A percentile compares a stretch with the other conserved stretches of the same genome.
Evolutionary conservation across 1,140 invertebrate genomes (phyloP).

Genomic region (Cherax destructor): DNA sequence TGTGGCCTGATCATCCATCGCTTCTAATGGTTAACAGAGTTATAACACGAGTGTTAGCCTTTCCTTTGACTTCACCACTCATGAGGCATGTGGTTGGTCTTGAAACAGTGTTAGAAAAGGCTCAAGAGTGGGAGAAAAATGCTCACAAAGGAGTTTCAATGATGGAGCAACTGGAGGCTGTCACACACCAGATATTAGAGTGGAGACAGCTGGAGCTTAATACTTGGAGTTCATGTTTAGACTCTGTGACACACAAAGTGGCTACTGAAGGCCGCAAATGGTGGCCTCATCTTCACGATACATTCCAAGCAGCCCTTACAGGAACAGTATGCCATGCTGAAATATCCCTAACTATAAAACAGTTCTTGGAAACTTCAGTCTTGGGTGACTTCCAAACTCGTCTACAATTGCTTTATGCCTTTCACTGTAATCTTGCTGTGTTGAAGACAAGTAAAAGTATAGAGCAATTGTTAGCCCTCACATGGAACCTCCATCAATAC

Average conservation of each 20-base stretch:
- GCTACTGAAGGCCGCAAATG: constrained; percentile 64
- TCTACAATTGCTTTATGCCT: constrained; percentile 85
- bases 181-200: constrained; percentile 88
- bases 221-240: constrained; percentile 87
- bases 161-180: constrained; percentile 80
- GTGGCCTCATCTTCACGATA: constrained; percentile 66
- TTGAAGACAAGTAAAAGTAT: constrained; percentile 75
- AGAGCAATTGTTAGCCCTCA: constrained; percentile 80
- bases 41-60: constrained; percentile 84
- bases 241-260: constrained; percentile 76
- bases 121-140: constrained; percentile 74
- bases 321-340: constrained; percentile 76
- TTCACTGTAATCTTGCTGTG: constrained; percentile 85
- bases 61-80: constrained; percentile 87
- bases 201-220: constrained; percentile 95
- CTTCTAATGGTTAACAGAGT: constrained; percentile 83
- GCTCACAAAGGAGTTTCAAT: constrained; percentile 84
- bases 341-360: constrained; percentile 78
- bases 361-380: constrained; percentile 89
- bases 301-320: constrained; percentile 72
- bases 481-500: constrained; percentile 92
- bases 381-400: constrained; percentile 89
- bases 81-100: constrained; percentile 93
- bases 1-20: constrained; percentile 94
- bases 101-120: constrained; percentile 88